These are phyloP conservation scores for Channa argus DNA, from an alignment of 2,113 vertebrate genomes.

Conservation along the genomic window DNA sequence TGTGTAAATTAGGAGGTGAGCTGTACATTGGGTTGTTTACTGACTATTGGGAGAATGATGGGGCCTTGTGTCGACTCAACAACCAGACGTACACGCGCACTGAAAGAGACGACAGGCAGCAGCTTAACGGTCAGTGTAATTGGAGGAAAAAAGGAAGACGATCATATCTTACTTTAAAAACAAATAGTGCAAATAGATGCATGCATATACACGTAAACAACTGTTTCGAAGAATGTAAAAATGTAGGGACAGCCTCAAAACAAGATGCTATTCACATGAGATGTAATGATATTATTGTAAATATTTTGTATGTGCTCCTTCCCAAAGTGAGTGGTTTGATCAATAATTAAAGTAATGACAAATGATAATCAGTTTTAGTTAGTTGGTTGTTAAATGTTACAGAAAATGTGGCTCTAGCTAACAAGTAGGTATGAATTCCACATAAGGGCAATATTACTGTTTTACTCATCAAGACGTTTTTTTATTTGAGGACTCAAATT, in stretches of 20 bases:
- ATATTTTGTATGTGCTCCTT: not conserved
- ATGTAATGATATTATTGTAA: not conserved
- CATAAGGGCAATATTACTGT: not conserved
- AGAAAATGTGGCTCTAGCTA: not conserved
- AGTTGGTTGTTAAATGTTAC: not conserved
- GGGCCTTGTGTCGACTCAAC: constrained; percentile 89
- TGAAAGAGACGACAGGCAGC: constrained; percentile 88
- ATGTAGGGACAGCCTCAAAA: no score
- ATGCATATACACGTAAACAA: no score
- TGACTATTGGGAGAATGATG: constrained; percentile 96
- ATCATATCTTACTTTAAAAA: constrained; percentile 8
- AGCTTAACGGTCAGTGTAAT: constrained; percentile 88
- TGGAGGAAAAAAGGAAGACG: not conserved
- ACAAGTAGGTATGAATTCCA: not conserved
- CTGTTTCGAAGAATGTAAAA: no score
- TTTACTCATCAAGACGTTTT: not conserved
- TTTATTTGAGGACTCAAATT: not conserved
- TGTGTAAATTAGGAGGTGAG: constrained; percentile 83
- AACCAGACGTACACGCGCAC: constrained; percentile 88
- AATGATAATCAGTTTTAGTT: not conserved
- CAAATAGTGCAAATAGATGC: not conserved
- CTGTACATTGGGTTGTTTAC: constrained; percentile 92
- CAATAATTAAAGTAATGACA: not conserved
- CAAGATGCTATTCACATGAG: no score
- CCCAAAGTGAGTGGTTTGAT: not conserved